Evolutionary conservation across 2,113 vertebrate genomes (phyloP), one percentile per base, ranked within the genome.

Genomic region (Ellobius talpinus): DNA sequence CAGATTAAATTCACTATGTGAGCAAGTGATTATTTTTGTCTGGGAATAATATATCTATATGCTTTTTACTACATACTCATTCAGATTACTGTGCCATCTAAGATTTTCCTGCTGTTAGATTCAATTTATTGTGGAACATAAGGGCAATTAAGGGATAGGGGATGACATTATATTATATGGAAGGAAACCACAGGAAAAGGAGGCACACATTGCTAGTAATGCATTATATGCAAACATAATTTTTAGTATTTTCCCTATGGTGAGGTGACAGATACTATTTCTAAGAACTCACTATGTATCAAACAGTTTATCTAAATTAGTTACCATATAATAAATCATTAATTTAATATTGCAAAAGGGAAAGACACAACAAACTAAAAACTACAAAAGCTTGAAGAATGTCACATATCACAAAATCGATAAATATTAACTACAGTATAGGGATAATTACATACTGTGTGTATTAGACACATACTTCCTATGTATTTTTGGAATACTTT

Each of bases 51-150:
- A 98, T 77, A 89, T 85, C 55, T 95, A 52, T 70, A 63, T n/a
- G 90, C 33, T 61, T 95, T 86, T 97, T 98, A 96, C 96, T 97
- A 90, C 79, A 66, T 92, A 76, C 52, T 97, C 72, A 96, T 96
- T 97, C 77, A 74, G 58, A 97, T 97, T 98, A 98, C 82, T 95
- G 90, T 3, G 0, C 66, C 45, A 45, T 98, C 96, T 95, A 73
- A 97, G 97, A 95, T 96, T 98, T 98, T 98, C 93, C 95, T 95
- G 92, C 55, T 87, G 96, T 96, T 97, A 94, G 94, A 97, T 97
- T 93, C 63, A 98, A 97, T 96, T 98, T 97, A 98, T 97, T 98
- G 95, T 98, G 79, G 39, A 98, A 97, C 92, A 95, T 90, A 97
- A 98, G 68, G 95, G 24, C 36, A 96, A 95, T 96, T 97, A 97